Percentiles rank a stretch among this genome's conserved stretches.
phyloP scores from a whole-genome alignment of 2,888 invertebrate genomes.

The Luperina testacea region DNA sequence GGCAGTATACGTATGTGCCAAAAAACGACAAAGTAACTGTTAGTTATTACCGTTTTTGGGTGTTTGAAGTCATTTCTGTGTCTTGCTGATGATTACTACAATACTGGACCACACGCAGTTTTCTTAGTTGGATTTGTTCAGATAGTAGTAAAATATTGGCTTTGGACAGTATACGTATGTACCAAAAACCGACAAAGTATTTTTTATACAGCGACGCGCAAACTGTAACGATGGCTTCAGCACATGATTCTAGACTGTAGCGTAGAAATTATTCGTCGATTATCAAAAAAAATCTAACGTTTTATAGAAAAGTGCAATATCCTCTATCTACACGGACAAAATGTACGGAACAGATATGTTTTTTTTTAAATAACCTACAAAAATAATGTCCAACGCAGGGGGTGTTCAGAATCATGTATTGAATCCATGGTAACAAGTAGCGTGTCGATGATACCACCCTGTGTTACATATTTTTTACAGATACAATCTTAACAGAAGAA shows the following conservation, averaged over 20 bases:
- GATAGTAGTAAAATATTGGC: neutral
- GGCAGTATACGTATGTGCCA: neutral
- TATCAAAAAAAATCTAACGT: neutral
- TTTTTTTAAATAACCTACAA: too few relatives aligned
- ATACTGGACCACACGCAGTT: neutral
- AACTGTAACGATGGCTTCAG: neutral
- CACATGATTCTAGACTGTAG: neutral
- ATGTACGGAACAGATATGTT: neutral
- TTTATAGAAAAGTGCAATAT: neutral
- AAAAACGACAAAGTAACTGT: too few relatives aligned
- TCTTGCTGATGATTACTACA: neutral
- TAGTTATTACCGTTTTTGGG: too few relatives aligned
- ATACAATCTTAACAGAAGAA: neutral
- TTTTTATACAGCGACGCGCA: neutral
- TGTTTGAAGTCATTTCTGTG: too few relatives aligned
- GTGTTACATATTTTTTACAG: neutral
- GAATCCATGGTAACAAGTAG: neutral
- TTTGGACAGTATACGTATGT: neutral
- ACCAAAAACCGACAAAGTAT: neutral
- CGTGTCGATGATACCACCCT: neutral
- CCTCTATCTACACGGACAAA: too few relatives aligned
- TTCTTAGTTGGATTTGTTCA: neutral
- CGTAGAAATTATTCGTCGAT: neutral
- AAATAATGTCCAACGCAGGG: too few relatives aligned
- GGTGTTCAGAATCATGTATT: neutral